phyloP scores from a whole-genome alignment of 2,888 invertebrate genomes.

The Spilosoma lubricipeda region DNA sequence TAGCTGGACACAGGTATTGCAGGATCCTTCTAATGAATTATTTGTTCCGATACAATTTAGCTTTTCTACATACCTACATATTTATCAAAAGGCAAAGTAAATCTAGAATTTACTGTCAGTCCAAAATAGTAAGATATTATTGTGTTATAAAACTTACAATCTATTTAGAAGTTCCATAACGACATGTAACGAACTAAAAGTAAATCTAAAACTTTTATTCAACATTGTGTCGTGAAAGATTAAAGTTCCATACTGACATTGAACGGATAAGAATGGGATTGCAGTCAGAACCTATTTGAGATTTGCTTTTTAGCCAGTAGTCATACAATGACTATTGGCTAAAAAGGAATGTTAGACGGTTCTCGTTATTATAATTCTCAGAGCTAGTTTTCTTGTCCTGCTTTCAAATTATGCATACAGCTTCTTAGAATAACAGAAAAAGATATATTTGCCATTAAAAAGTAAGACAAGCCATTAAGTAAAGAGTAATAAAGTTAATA shows the following conservation, averaged over 20 bases:
- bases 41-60: neutral
- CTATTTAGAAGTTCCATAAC: no score
- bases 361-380: no score
- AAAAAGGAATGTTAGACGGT: no score
- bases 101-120: neutral
- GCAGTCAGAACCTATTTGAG: neutral
- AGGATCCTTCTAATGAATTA: neutral
- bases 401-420: no score
- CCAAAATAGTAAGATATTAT: neutral
- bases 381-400: no score
- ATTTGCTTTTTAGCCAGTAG: neutral
- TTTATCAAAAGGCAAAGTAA: neutral
- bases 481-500: neutral
- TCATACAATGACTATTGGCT: no score
- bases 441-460: neutral
- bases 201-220: no score
- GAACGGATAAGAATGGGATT: neutral
- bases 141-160: neutral
- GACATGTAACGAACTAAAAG: no score
- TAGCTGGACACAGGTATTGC: neutral
- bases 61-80: neutral
- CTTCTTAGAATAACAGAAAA: neutral
- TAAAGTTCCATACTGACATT: no score
- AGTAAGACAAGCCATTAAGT: neutral
- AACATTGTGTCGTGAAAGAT: no score